A percentile compares a stretch with the other conserved stretches of the same genome.
Evolutionary conservation across 2,113 vertebrate species (phyloP).

Genomic region (human): DNA sequence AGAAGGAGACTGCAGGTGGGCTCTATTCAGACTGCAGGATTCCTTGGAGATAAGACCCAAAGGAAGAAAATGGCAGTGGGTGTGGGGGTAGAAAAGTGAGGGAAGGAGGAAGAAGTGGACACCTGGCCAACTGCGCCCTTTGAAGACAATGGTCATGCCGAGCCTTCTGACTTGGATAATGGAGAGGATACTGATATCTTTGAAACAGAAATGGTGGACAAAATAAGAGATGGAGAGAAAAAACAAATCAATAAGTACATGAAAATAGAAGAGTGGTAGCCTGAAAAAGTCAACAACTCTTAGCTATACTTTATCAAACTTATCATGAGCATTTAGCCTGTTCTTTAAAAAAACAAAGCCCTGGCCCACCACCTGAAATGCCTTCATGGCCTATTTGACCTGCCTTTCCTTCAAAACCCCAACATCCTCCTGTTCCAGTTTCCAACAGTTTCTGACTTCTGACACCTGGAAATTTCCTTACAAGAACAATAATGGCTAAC

Average conservation of each 20-base stretch:
- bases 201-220: background rate
- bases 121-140: no score
- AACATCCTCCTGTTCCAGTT: background rate
- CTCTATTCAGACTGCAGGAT: background rate
- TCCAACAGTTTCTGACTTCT: background rate
- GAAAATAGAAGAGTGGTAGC: background rate
- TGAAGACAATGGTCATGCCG: background rate
- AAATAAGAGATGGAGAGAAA: background rate
- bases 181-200: background rate
- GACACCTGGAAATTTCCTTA: background rate
- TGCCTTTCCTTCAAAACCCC: background rate
- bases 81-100: background rate
- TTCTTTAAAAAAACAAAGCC: background rate
- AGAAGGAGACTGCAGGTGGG: background rate
- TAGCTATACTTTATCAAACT: background rate
- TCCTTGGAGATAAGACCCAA: background rate
- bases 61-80: background rate
- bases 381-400: background rate
- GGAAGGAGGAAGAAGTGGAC: no score
- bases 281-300: background rate
- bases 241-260: background rate
- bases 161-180: background rate
- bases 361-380: background rate
- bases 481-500: background rate
- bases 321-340: background rate